Evolutionary conservation across 1,140 invertebrate species (phyloP).

Genomic region (Nasonia longicornis): DNA sequence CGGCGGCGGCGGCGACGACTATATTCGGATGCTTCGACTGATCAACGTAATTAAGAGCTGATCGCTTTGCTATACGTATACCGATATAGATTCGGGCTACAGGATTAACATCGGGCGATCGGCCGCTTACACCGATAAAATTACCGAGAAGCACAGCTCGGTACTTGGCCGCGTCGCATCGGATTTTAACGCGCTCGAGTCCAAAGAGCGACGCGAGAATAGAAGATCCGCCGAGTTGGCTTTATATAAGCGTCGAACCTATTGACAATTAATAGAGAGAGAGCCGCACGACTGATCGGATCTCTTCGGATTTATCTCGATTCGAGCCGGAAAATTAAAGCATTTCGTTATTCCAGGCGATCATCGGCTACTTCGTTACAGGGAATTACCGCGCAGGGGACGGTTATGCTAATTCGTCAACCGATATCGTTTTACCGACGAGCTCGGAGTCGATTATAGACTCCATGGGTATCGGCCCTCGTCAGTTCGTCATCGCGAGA

Average conservation of each 20-base stretch:
- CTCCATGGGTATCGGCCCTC: background rate
- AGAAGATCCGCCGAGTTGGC: background rate
- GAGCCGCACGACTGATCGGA: background rate
- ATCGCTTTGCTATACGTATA: background rate
- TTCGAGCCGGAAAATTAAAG: background rate
- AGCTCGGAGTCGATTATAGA: background rate
- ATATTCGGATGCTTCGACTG: background rate
- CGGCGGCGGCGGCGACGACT: too few species aligned
- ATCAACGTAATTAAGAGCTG: background rate
- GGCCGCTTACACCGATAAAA: background rate
- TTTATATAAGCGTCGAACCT: background rate
- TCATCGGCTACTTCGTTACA: background rate
- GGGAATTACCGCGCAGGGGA: background rate
- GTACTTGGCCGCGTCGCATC: background rate
- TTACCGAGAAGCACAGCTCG: background rate
- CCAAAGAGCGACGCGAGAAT: background rate
- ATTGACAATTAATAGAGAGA: background rate
- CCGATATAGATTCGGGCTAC: background rate
- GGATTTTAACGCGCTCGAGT: background rate
- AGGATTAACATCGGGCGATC: background rate
- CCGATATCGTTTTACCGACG: background rate
- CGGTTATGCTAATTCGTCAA: background rate
- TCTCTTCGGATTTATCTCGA: background rate
- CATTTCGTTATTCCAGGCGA: background rate
- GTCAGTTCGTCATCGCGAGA: background rate